Percentiles rank a stretch among this genome's conserved stretches.
These are phyloP conservation scores for Pseudomyrmex cubaensis DNA, from an alignment of 1,140 invertebrate genomes.

Conservation along the genomic window DNA sequence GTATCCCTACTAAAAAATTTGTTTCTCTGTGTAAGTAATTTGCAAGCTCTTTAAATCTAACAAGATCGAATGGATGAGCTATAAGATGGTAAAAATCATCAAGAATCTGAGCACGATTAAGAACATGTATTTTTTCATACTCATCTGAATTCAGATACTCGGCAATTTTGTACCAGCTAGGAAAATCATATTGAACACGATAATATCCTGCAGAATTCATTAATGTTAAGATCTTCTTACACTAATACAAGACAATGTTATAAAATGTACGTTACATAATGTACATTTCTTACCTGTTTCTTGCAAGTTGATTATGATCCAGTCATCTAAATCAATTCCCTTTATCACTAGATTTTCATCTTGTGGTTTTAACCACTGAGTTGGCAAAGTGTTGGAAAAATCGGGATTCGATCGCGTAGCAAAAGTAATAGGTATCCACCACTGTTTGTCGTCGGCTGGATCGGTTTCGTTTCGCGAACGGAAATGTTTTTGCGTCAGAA, in stretches of 20 bases:
- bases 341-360: constrained; percentile 76
- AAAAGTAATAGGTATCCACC: constrained; percentile 85
- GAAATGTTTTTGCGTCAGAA: constrained; percentile 82
- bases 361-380: constrained; percentile 78
- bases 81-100: not conserved
- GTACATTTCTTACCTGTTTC: constrained; percentile 80
- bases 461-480: constrained; percentile 7
- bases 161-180: too few species aligned
- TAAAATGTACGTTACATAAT: too few species aligned
- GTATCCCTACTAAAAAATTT: constrained; percentile 88
- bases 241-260: too few species aligned
- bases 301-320: constrained; percentile 86
- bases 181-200: too few species aligned
- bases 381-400: constrained; percentile 82
- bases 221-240: too few species aligned
- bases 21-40: constrained; percentile 87
- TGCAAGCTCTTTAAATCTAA: constrained; percentile 86
- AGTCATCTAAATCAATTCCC: constrained; percentile 81
- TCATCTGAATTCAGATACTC: too few species aligned
- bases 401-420: constrained; percentile 78
- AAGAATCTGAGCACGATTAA: too few species aligned
- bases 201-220: too few species aligned
- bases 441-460: constrained; percentile 61
- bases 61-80: constrained; percentile 85
- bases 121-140: too few species aligned